Evolutionary conservation across 2,797 vertebrate species (phyloP), one percentile per base, ranked within the genome.

Genomic region (Natrix natrix): DNA sequence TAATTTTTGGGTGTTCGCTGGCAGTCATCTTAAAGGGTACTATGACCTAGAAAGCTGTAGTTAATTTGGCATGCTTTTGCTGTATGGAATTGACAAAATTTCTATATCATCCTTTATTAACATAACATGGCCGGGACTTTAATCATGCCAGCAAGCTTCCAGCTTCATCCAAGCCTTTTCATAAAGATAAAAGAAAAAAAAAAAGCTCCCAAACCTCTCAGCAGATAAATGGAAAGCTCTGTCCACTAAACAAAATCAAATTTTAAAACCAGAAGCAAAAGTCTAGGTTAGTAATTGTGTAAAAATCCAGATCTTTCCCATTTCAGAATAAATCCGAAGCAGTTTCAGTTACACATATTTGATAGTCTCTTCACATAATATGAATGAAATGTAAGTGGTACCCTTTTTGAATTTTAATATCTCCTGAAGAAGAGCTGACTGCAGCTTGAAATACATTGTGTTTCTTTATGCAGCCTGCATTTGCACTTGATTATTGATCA

Each of bases 401-500:
- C 59, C 55, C 1, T 87, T 55, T 91, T 17, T 61, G 86, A 55
- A 87, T 69, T 63, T 66, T 87, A 92, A 91, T 37, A 66, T 37
- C 43, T 69, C 20, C n/a, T 57, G n/a, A 90, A 90, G 89, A 78
- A 37, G 5, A 91, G 24, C 54, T 56, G 54, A 78, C 37, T 78
- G 56, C n/a, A 83, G 69, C 32, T 78, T 28, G 69, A 83, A 91
- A 83, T 83, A 43, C 14, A 59, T 26, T 91, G 55, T 14, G 54
- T 91, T 59, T 57, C 69, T 91, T 78, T 78, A 91, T 78, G 90
- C 90, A 57, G 32, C 78, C 32, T 91, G 90, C 6, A 91, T 91
- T 91, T 91, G 22, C 66, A 91, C 90, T 91, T 78, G 66, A 91
- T 83, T 48, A 83, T 91, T 91, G 90, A 91, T 91, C 90, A 57